Evolutionary conservation across 2,113 vertebrate genomes (phyloP).

Genomic region (Epinephelus fuscoguttatus): DNA sequence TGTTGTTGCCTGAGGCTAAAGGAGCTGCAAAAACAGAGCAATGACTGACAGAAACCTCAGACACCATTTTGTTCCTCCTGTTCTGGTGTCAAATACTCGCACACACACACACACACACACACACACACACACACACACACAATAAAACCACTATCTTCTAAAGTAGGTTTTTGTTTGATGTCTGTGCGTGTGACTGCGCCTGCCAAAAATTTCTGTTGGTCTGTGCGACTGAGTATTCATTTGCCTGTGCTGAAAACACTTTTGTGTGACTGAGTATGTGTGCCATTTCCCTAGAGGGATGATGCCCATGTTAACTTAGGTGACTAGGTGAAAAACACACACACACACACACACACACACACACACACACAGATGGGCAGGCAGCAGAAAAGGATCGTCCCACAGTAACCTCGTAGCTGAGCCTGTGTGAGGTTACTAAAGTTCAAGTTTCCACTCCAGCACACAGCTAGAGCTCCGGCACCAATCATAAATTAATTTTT

Average conservation of each 20-base stretch:
- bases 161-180: neutral
- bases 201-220: neutral
- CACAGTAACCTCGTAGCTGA: constrained; percentile 70
- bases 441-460: constrained; percentile 58
- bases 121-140: neutral
- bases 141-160: neutral
- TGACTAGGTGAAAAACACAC: constrained; percentile 29
- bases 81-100: neutral
- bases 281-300: constrained; percentile 27
- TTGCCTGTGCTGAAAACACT: constrained; percentile 17
- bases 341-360: neutral
- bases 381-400: constrained; percentile 38
- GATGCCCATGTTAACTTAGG: constrained; percentile 18
- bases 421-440: constrained; percentile 64
- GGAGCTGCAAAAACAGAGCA: neutral
- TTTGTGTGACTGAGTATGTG: constrained; percentile 36
- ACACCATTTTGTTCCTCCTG: neutral
- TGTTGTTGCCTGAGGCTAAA: neutral
- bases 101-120: no score
- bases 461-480: constrained; percentile 11
- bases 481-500: neutral
- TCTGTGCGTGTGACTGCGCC: neutral
- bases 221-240: neutral
- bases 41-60: neutral
- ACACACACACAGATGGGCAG: neutral